These are phyloP conservation scores for Drosophila tropicalis DNA, from an alignment of 1,140 invertebrate genomes.

Conservation along the genomic window DNA sequence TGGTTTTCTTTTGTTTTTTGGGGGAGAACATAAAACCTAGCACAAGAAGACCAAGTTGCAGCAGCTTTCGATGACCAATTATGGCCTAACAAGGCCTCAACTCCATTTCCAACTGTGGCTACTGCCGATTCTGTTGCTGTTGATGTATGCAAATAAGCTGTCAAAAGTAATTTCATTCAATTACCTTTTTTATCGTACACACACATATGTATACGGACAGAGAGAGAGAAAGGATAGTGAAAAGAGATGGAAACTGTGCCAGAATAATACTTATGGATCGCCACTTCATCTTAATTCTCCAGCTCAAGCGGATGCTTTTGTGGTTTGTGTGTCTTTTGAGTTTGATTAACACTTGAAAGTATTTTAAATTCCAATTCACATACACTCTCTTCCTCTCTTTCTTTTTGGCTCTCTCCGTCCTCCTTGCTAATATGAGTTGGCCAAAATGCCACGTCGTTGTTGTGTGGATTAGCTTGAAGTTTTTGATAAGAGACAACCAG, in stretches of 20 bases:
- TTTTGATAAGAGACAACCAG: conserved; percentile 54
- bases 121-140: conserved; percentile 55
- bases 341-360: conserved; percentile 43
- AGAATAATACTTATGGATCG: conserved; percentile 18
- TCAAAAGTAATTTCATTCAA: conserved; percentile 82
- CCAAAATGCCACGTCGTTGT: conserved; percentile 72
- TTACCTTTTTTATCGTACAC: conserved; percentile 78
- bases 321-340: conserved; percentile 29
- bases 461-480: conserved; percentile 60
- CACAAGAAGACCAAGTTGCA: conserved; percentile 16
- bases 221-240: conserved; percentile 1
- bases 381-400: too few species aligned
- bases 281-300: background rate
- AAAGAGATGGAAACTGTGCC: background rate
- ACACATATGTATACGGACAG: conserved; percentile 43
- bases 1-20: conserved; percentile 10
- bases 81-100: conserved; percentile 72
- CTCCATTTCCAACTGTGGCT: conserved; percentile 28
- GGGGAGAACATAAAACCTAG: background rate
- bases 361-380: conserved; percentile 22
- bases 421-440: conserved; percentile 57
- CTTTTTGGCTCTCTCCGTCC: background rate
- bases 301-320: conserved; percentile 41
- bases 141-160: conserved; percentile 82
- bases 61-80: conserved; percentile 75